Evolutionary conservation across 2,113 vertebrate genomes (phyloP).

Genomic region (Cranoglanis bouderius): DNA sequence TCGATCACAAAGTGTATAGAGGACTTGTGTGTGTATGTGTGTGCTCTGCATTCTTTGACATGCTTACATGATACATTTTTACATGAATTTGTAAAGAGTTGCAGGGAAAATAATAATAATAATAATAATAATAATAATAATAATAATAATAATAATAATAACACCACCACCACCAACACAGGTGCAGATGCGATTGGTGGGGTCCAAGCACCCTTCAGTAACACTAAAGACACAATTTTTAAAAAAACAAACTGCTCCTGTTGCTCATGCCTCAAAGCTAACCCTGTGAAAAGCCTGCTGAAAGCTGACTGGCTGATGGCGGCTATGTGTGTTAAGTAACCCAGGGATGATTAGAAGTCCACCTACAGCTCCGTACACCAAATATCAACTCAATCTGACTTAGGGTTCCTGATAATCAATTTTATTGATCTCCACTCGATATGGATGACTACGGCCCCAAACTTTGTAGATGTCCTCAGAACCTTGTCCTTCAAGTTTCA

Average conservation of each 20-base stretch:
- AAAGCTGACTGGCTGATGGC: background rate
- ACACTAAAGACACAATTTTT: background rate
- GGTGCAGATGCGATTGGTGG: rapidly evolving
- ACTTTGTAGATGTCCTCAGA: background rate
- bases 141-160: too few species aligned
- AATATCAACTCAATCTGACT: background rate
- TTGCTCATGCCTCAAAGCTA: background rate
- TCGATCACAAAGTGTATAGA: background rate
- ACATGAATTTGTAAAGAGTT: too few species aligned
- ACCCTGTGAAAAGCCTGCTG: background rate
- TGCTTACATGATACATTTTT: too few species aligned
- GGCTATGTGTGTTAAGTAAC: background rate
- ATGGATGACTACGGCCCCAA: background rate
- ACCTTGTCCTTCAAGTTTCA: background rate
- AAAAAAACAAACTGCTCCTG: background rate
- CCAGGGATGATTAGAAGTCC: background rate
- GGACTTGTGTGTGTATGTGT: background rate
- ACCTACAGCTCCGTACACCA: background rate
- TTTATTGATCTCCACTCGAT: background rate
- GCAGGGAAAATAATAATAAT: too few species aligned
- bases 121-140: too few species aligned
- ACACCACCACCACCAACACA: too few species aligned
- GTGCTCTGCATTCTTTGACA: background rate
- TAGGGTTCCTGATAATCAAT: background rate
- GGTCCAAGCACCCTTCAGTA: background rate